Evolutionary conservation across 2,113 vertebrate genomes (phyloP), one percentile per base, ranked within the genome.

Genomic region (Chinchilla lanigera): DNA sequence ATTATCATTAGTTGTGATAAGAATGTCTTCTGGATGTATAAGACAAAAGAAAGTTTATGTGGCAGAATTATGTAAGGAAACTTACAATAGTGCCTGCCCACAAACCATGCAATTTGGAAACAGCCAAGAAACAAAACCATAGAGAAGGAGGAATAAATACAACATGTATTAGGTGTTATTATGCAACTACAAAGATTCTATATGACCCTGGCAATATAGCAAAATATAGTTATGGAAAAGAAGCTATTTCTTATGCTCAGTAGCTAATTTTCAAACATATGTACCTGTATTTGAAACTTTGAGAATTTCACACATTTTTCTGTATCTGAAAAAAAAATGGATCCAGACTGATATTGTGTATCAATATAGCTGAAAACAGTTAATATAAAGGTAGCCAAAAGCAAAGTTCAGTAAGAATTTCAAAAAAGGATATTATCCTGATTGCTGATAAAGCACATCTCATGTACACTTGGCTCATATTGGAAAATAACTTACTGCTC

Each of bases 61-160:
- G 97, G 97, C 97, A 98, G 97, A 98, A 95, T 98, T 97, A 96
- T 30, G 0, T 54, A 86, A 97, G 97, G 95, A 98, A 98, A 97
- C 86, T 96, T 98, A 98, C 94, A 96, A 71, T 93, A 96, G 96
- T 97, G 96, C 98, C 98, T 98, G 97, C 96, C 92, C 90, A 98
- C 97, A 98, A 96, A 98, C 96, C 97, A 98, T 98, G 97, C 94
- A 90, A 58, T 97, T 97, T 98, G 94, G 97, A 98, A 98, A 98
- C 95, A 98, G 94, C 88, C 96, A 97, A 98, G 98, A 98, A 98
- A 98, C 98, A 98, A 98, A 98, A 98, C 94, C 84, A 96, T 93
- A 95, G 97, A 94, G 87, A 95, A 98, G 97, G 67, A 95, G 52
- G 96, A 90, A 97, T 97, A 98, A 96, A 96, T 94, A 98, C 86